A percentile compares a stretch with the other conserved stretches of the same genome.
Evolutionary conservation across 2,113 vertebrate species (phyloP).

Genomic region (Pelusios castaneus): DNA sequence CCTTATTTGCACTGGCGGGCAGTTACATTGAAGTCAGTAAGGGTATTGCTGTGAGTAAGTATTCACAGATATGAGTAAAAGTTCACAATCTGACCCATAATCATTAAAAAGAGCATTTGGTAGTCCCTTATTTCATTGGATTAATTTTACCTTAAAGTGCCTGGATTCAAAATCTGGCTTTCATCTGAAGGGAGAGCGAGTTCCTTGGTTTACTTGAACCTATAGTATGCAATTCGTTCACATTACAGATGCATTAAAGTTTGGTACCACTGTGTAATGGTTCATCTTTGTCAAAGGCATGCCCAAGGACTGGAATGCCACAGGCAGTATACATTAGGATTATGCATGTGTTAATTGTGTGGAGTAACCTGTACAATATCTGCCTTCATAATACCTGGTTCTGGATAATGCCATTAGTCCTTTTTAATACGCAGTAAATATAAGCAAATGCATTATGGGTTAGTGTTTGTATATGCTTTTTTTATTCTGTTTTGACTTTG

Average conservation of each 20-base stretch:
- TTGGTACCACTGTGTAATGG: not conserved
- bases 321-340: not conserved
- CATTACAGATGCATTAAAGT: not conserved
- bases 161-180: not conserved
- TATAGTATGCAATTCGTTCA: not conserved
- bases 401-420: not conserved
- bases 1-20: not conserved
- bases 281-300: not conserved
- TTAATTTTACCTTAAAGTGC: not conserved
- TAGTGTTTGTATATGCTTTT: not conserved
- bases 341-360: fast-evolving
- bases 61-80: not conserved
- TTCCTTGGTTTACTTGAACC: not conserved
- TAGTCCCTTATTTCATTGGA: not conserved
- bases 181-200: not conserved
- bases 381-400: not conserved
- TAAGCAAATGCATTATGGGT: not conserved
- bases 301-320: not conserved
- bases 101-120: not conserved
- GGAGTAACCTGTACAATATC: not conserved
- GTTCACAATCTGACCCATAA: not conserved
- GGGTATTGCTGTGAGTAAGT: not conserved
- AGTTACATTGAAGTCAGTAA: not conserved
- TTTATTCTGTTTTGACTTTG: not conserved
- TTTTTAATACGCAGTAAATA: not conserved